Percentiles rank a stretch among this genome's conserved stretches.
phyloP scores from a whole-genome alignment of 2,797 vertebrate species.

The Arctocebus calabarensis region DNA sequence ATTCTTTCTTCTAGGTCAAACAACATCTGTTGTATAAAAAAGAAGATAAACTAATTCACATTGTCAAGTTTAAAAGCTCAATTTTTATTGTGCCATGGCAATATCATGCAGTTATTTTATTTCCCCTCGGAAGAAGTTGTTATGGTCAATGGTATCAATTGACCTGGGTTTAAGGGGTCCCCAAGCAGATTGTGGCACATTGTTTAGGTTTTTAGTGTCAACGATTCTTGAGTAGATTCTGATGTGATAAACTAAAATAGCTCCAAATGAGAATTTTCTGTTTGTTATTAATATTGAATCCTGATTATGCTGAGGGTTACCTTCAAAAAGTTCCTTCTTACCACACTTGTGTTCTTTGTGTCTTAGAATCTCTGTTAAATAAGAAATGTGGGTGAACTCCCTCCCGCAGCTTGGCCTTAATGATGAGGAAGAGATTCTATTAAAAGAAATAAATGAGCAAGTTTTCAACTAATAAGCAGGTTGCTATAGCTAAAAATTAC shows the following conservation, averaged over 20 bases:
- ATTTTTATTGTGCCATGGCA: constrained; percentile 69
- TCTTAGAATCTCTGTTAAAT: constrained; percentile 44
- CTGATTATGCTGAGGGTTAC: not conserved
- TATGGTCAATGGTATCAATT: constrained; percentile 72
- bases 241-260: constrained; percentile 47
- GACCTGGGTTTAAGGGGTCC: constrained; percentile 18
- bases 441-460: constrained; percentile 38
- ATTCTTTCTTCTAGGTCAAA: constrained; percentile 86
- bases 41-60: constrained; percentile 82
- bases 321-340: not conserved
- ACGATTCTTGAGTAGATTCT: constrained; percentile 50
- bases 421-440: constrained; percentile 25
- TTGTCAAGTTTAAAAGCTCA: constrained; percentile 80
- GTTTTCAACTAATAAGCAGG: constrained; percentile 42
- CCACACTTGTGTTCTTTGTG: constrained; percentile 15
- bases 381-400: constrained; percentile 53
- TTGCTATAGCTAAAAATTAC: constrained; percentile 49
- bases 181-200: constrained; percentile 50
- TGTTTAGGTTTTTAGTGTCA: constrained; percentile 59
- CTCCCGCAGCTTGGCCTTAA: not conserved
- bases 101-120: constrained; percentile 68
- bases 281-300: not conserved
- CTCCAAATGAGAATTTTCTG: constrained; percentile 52
- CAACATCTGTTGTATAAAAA: constrained; percentile 84
- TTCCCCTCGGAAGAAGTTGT: constrained; percentile 60